Percentiles rank a stretch among this genome's conserved stretches.
Evolutionary conservation across 1,140 invertebrate species (phyloP).

Genomic region (Bombus consobrinus): DNA sequence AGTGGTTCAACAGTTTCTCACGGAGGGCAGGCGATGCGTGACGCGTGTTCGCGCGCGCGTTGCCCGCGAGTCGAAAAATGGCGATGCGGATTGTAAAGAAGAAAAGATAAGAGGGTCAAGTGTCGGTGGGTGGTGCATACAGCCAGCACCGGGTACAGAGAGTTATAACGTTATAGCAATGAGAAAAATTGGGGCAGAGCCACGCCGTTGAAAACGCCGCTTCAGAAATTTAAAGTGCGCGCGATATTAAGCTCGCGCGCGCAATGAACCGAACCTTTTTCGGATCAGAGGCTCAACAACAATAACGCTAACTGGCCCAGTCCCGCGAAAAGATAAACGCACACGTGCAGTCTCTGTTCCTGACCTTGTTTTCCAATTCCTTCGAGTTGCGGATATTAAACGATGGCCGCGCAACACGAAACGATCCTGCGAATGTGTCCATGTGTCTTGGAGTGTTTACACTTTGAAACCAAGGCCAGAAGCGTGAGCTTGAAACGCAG

Average conservation of each 20-base stretch:
- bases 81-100: slow-evolving; percentile 24
- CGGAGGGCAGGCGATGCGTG: not conserved
- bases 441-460: not conserved
- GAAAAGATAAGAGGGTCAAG: slow-evolving; percentile 50
- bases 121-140: slow-evolving; percentile 30
- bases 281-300: not conserved
- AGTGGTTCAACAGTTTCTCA: slow-evolving; percentile 31
- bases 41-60: not conserved
- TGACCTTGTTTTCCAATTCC: slow-evolving; percentile 20
- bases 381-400: not conserved
- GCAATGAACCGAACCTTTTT: slow-evolving; percentile 3
- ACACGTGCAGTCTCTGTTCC: not conserved
- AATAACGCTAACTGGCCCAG: not conserved
- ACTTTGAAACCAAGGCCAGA: not conserved
- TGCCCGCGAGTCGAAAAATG: slow-evolving; percentile 24
- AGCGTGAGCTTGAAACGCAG: not conserved
- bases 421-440: not conserved
- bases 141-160: not conserved
- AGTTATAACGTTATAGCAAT: slow-evolving; percentile 50
- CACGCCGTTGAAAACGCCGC: slow-evolving; percentile 24
- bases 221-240: slow-evolving; percentile 44
- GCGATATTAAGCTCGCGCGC: slow-evolving; percentile 12
- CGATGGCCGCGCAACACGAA: not conserved
- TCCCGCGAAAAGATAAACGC: not conserved
- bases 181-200: slow-evolving; percentile 38